These are phyloP conservation scores for Sarcophaga bullata DNA, from an alignment of 1,140 invertebrate genomes.

Conservation along the genomic window DNA sequence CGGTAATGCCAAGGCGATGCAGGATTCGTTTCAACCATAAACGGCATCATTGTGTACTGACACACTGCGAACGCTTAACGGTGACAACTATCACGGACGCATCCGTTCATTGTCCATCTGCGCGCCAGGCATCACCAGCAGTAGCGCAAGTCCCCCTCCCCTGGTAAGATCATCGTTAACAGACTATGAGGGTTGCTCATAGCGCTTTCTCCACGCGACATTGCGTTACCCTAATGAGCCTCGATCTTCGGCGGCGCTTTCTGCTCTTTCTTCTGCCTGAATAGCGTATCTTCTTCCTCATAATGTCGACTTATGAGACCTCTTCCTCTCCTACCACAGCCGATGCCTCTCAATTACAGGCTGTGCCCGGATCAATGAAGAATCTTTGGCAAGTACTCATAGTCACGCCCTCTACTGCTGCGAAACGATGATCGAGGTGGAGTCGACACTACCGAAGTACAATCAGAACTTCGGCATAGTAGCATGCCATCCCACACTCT, in stretches of 20 bases:
- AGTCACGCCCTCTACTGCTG: no score
- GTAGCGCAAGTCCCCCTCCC: constrained; percentile 60
- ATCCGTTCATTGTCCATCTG: constrained; percentile 66
- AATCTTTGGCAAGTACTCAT: no score
- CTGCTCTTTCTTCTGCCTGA: constrained; percentile 54
- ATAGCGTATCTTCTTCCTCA: constrained; percentile 66
- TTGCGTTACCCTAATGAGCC: not conserved
- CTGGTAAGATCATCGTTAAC: no score
- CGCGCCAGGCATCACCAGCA: constrained; percentile 57
- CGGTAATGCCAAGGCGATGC: constrained; percentile 64
- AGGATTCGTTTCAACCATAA: constrained; percentile 49
- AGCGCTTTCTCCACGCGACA: not conserved
- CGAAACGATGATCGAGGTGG: constrained; percentile 80
- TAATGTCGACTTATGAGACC: constrained; percentile 67
- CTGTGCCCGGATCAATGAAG: constrained; percentile 76
- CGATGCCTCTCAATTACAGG: constrained; percentile 75
- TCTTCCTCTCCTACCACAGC: constrained; percentile 69
- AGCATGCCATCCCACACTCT: constrained; percentile 82
- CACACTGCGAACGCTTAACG: constrained; percentile 68
- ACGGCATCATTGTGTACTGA: constrained; percentile 65
- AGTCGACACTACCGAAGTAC: constrained; percentile 87
- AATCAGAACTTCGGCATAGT: constrained; percentile 86
- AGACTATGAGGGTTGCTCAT: no score
- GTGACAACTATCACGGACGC: constrained; percentile 67
- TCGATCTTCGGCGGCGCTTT: not conserved